Percentiles rank a stretch among this genome's conserved stretches.
Conservation (phyloP, 2,888 invertebrate species). For the Andrena praecox region DNA sequence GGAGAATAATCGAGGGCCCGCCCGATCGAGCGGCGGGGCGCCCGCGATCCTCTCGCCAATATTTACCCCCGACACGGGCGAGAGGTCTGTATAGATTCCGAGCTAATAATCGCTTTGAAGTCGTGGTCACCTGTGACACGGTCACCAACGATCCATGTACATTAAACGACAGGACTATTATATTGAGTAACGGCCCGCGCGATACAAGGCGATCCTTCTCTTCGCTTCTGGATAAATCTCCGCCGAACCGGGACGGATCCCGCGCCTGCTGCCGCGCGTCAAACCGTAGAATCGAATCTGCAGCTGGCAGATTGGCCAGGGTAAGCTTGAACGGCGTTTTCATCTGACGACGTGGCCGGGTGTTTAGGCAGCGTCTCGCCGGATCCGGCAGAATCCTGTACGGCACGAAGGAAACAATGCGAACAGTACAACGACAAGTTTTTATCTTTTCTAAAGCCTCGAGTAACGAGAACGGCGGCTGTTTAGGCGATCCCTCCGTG, state of each 20-base stretch:
- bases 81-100: slow-evolving; percentile 48
- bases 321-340: slow-evolving; percentile 47
- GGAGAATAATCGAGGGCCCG: slow-evolving; percentile 29
- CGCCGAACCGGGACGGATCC: not conserved
- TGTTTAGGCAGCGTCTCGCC: slow-evolving; percentile 52
- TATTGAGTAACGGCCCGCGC: slow-evolving; percentile 54
- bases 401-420: slow-evolving; percentile 32
- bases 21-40: slow-evolving; percentile 11
- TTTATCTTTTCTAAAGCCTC: slow-evolving; percentile 73
- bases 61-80: slow-evolving; percentile 33
- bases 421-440: slow-evolving; percentile 75
- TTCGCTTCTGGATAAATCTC: slow-evolving; percentile 38
- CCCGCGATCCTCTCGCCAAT: slow-evolving; percentile 48
- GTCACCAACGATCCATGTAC: slow-evolving; percentile 51
- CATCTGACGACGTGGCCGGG: slow-evolving; percentile 53
- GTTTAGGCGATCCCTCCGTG: slow-evolving; percentile 65
- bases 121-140: slow-evolving; percentile 59
- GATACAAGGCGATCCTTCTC: slow-evolving; percentile 63
- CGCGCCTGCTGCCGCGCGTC: slow-evolving; percentile 35
- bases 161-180: slow-evolving; percentile 40
- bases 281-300: slow-evolving; percentile 34
- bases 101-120: slow-evolving; percentile 55
- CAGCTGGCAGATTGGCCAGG: slow-evolving; percentile 36
- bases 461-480: slow-evolving; percentile 63
- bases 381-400: slow-evolving; percentile 53